Conservation (phyloP, 2,888 invertebrate species). For the Adelphocoris suturalis region DNA sequence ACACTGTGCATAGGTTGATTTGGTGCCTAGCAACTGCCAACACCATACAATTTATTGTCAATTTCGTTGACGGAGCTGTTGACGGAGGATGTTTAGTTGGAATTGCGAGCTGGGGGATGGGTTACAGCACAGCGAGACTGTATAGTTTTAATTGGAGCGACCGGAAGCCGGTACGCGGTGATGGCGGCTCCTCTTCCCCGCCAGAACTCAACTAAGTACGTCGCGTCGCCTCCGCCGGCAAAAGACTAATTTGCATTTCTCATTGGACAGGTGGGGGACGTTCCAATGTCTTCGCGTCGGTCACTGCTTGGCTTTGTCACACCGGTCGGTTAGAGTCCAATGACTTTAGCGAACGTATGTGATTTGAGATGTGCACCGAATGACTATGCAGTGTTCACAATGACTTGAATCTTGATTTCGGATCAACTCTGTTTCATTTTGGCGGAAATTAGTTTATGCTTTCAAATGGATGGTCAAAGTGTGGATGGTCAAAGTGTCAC, state of each 20-base stretch:
- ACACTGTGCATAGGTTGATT: too few species aligned
- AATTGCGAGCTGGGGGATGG: too few species aligned
- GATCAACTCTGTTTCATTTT: neutral
- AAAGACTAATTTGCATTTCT: constrained; percentile 4
- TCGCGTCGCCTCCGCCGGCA: neutral
- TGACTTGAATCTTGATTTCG: neutral
- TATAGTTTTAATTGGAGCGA: neutral
- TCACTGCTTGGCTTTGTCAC: neutral
- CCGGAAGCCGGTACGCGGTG: neutral
- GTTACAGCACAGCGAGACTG: too few species aligned
- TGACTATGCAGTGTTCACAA: neutral
- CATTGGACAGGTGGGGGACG: neutral
- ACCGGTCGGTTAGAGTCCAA: neutral
- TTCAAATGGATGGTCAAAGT: too few species aligned
- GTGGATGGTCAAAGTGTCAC: too few species aligned
- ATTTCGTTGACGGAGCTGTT: too few species aligned
- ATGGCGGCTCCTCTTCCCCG: neutral
- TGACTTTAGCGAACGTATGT: neutral
- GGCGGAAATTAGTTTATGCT: too few species aligned
- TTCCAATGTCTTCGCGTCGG: neutral
- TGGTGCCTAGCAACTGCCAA: too few species aligned
- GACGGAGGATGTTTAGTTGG: too few species aligned
- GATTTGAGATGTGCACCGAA: neutral
- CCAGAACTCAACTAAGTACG: neutral
- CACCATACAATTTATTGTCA: too few species aligned